Evolutionary conservation across 2,113 vertebrate species (phyloP), one percentile per base, ranked within the genome.

Genomic region (Varanus komodoensis): DNA sequence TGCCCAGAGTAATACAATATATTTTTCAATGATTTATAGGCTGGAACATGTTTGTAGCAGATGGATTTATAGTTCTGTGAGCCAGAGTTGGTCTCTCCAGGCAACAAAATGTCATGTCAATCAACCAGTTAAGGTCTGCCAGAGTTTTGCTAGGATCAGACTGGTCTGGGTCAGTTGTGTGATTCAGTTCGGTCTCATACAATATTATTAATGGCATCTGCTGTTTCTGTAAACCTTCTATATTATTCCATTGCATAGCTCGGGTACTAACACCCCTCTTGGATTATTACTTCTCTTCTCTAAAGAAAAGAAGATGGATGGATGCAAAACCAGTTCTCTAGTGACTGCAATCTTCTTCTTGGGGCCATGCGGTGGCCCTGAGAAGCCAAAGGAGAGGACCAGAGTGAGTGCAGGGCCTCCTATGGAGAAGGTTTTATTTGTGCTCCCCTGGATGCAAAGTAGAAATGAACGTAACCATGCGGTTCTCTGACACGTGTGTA

Each of bases 21-120:
- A 74, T 48, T 83, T 82, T 69, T 57, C 68, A 89, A 82, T 82
- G 68, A 89, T 82, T 89, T 82, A 75, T 75, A 69, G 80, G 34
- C 54, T 75, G 69, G 69, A 83, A 83, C 61, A 75, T 75, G 54
- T 48, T 52, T 64, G 78, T 88, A 81, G 77, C 87, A 88, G 68
- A 75, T 67, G 88, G 54, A 75, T 83, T 27, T 48, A 9, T 38
- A 83, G 38, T 21, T 74, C 69, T 48, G 54, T 48, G 27, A 83
- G 88, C 81, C 71, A 82, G 38, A 83, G 54, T 34, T 64, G 17
- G 50, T 48, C 2, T 83, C 88, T 89, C 69, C 2, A 25, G 80
- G 80, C 81, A 83, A 75, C 48, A 64, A 89, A 15, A 61, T 74
- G 52, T 54, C 21, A 34, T 27, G 15, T 29, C 80, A 83, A 48